phyloP scores from a whole-genome alignment of 1,140 invertebrate genomes.

The Diorhabda elongata region DNA sequence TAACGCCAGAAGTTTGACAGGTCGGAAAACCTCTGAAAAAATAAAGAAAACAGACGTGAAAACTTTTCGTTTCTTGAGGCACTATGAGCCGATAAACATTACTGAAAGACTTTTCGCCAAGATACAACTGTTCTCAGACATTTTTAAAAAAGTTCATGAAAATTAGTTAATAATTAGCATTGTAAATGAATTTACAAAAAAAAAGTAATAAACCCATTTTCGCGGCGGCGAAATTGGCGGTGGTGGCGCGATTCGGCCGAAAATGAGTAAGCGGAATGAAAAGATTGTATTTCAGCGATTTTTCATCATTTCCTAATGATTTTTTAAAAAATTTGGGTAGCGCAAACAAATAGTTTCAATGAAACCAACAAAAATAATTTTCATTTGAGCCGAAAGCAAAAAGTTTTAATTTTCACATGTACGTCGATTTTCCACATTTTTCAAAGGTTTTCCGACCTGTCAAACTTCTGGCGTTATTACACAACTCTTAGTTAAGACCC shows the following conservation, averaged over 20 bases:
- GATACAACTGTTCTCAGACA: slow-evolving; percentile 4
- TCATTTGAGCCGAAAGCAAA: too few species aligned
- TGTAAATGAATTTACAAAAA: background rate
- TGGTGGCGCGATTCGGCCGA: background rate
- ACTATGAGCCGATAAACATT: too few species aligned
- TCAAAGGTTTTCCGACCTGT: too few species aligned
- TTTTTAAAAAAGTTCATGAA: slow-evolving; percentile 8
- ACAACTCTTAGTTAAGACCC: too few species aligned
- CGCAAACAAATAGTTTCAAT: too few species aligned
- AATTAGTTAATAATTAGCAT: background rate
- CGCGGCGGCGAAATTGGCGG: background rate
- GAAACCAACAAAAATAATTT: too few species aligned
- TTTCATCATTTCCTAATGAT: slow-evolving; percentile 1
- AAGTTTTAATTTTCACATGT: slow-evolving; percentile 1
- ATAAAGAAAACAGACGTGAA: too few species aligned
- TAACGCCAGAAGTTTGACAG: too few species aligned
- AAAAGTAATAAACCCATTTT: background rate
- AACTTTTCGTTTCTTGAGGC: too few species aligned
- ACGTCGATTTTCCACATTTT: background rate
- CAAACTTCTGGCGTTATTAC: too few species aligned
- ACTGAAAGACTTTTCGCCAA: background rate
- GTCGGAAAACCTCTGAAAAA: too few species aligned
- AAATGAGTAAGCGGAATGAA: slow-evolving; percentile 3
- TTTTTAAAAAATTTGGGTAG: background rate
- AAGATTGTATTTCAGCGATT: background rate